Evolutionary conservation across 2,888 invertebrate genomes (phyloP), one percentile per base, ranked within the genome.

Genomic region (Drosophila paranaensis): DNA sequence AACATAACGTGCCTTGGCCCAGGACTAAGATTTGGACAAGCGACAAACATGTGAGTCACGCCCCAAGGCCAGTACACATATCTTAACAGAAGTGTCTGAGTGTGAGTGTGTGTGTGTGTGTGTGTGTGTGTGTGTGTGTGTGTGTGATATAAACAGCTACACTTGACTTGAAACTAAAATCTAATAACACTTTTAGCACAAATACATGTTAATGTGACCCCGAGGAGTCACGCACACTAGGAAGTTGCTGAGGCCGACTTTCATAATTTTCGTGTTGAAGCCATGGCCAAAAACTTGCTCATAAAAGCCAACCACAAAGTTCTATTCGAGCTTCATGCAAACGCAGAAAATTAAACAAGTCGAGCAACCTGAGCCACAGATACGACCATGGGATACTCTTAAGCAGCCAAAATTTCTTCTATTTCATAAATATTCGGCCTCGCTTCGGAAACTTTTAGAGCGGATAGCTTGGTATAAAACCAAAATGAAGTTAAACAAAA

Each of bases 121-220:
- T 45, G 27, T n/a, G n/a, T n/a, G 27, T 50, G 39, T 27, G 16
- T n/a, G 13, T 5, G 13, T 37, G 42, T 54, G 30, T 43, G 39
- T 27, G 30, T 46, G 39, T 45, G 27, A 43, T 54, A 64, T 43
- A 51, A 51, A 48, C 60, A 71, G 50, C 72, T 76, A 72, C 88
- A 85, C 83, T 85, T 88, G 84, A 88, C 83, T 85, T 81, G 81
- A 86, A 88, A 86, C 90, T 89, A 86, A 89, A 88, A 90, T 85
- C 88, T 88, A 88, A 88, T 86, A 88, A 88, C 87, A 89, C 88
- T 88, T 88, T 88, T 90, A 88, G 88, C 89, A 86, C 90, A 88
- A 88, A 88, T 88, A 90, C 88, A 88, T 88, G 88, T 88, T 88
- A 89, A 88, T 88, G 88, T 75, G 85, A 77, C 86, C 89, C 86